These are phyloP conservation scores for Cerceris ruficornis DNA, from an alignment of 2,888 invertebrate genomes.

Conservation along the genomic window DNA sequence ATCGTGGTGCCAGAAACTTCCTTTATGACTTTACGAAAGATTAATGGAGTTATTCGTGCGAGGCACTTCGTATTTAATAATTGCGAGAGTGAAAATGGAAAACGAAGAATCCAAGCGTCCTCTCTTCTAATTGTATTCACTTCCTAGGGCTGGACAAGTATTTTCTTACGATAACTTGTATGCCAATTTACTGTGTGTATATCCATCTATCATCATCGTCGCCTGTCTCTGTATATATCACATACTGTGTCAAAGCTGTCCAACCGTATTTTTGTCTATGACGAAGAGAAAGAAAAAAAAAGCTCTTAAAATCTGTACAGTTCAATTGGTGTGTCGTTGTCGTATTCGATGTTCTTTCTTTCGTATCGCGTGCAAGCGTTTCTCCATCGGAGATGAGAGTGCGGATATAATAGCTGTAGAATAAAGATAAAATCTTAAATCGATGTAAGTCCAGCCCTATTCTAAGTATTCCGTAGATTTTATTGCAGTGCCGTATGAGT, in stretches of 20 bases:
- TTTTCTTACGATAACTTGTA: conserved; percentile 68
- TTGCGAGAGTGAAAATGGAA: neutral
- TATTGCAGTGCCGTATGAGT: neutral
- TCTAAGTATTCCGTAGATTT: neutral
- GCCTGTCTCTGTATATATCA: conserved; percentile 32
- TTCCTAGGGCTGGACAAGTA: conserved; percentile 70
- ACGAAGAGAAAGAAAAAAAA: conserved; percentile 2
- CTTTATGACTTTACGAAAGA: neutral
- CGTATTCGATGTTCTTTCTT: conserved; percentile 41
- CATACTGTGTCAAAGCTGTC: conserved; percentile 32
- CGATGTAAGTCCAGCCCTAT: conserved; percentile 11
- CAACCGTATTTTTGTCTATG: conserved; percentile 40
- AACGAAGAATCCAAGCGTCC: conserved; percentile 6
- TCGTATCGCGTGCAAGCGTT: conserved; percentile 20
- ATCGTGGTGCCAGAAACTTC: neutral
- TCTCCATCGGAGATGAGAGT: neutral
- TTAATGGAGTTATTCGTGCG: neutral
- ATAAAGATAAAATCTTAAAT: neutral
- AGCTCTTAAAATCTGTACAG: conserved; percentile 32
- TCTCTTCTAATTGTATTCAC: conserved; percentile 19
- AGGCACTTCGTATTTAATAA: conserved; percentile 12
- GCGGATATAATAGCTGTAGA: neutral
- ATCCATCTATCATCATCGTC: conserved; percentile 18
- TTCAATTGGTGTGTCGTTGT: conserved; percentile 40
- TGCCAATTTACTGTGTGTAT: conserved; percentile 48